A percentile compares a stretch with the other conserved stretches of the same genome.
Conservation (phyloP, 2,113 vertebrate species). For the Dunckerocampus dactyliophorus region DNA sequence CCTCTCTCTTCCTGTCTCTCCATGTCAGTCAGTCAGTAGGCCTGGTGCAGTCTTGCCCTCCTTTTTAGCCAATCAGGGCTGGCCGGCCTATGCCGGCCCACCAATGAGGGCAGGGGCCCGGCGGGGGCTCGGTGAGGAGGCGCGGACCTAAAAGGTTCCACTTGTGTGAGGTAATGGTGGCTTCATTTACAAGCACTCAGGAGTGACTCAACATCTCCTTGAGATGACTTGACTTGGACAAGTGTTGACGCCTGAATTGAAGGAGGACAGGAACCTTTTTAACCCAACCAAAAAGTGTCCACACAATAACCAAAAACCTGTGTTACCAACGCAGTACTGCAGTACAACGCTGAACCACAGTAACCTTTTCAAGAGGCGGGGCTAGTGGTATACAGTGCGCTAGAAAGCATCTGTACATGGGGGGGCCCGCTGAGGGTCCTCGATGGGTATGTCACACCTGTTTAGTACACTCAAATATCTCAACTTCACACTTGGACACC, state of each 20-base stretch:
- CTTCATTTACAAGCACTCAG: constrained; percentile 27
- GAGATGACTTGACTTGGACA: background rate
- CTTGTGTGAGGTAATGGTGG: constrained; percentile 43
- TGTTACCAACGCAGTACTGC: background rate
- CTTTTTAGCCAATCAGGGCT: constrained; percentile 60
- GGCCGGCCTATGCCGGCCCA: background rate
- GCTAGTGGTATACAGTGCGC: constrained; percentile 11
- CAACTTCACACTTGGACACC: background rate
- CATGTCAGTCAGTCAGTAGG: constrained; percentile 57
- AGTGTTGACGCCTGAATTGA: too few relatives aligned
- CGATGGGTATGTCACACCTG: constrained; percentile 1
- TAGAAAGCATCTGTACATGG: constrained; percentile 37
- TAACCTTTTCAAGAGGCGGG: constrained; percentile 36
- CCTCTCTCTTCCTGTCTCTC: constrained; percentile 35
- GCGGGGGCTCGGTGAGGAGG: constrained; percentile 59
- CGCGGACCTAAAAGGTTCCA: constrained; percentile 10
- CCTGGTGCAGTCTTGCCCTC: constrained; percentile 66
- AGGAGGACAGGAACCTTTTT: background rate
- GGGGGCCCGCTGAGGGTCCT: constrained; percentile 40
- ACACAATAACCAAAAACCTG: background rate
- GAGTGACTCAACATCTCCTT: constrained; percentile 6
- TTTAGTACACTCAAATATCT: constrained; percentile 18
- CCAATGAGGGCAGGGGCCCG: constrained; percentile 52
- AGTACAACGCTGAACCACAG: constrained; percentile 51
- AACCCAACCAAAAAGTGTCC: background rate